Evolutionary conservation across 2,797 vertebrate genomes (phyloP), one percentile per base, ranked within the genome.

Genomic region (Poecile montanus): DNA sequence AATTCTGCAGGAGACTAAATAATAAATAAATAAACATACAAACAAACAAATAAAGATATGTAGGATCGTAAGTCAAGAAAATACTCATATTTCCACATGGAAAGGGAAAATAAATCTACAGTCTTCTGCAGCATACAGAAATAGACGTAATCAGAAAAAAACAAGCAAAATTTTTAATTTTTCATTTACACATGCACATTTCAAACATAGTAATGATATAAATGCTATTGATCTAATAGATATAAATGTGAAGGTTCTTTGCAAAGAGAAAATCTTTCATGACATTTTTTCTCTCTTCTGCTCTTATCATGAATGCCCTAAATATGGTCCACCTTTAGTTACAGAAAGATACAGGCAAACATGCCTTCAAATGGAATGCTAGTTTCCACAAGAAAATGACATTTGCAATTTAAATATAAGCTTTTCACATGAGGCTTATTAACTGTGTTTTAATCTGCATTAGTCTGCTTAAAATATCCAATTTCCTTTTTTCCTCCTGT

Each of bases 391-490:
- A 91, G 47, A 80, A 88, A 91, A 80, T 29, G 2, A 65, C 45
- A 85, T 91, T 94, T 93, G 34, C 94, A 94, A 95, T 92, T 95
- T 96, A 97, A 97, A 95, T 91, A 72, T 36, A 82, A 81, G 61
- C 40, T 94, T 96, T 95, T 85, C 66, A 94, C 54, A 88, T 54
- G 77, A 89, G 85, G 21, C 72, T 95, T 95, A 82, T 96, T 95
- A 97, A 74, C 81, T 73, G 50, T 90, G 40, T 91, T 96, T 96
- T 96, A 97, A 97, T 95, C 87, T 96, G 66, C 42, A 96, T 91
- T 95, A 93, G 60, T 92, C 71, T 93, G 48, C 87, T 94, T 96
- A 95, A 97, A 96, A 95, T 92, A 95, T 61, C 74, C 73, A 92
- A 84, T 91, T 97, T 96, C 40, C 50, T 70, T 81, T 94, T 97